Evolutionary conservation across 2,113 vertebrate genomes (phyloP), one percentile per base, ranked within the genome.

Genomic region (Neotoma lepida): DNA sequence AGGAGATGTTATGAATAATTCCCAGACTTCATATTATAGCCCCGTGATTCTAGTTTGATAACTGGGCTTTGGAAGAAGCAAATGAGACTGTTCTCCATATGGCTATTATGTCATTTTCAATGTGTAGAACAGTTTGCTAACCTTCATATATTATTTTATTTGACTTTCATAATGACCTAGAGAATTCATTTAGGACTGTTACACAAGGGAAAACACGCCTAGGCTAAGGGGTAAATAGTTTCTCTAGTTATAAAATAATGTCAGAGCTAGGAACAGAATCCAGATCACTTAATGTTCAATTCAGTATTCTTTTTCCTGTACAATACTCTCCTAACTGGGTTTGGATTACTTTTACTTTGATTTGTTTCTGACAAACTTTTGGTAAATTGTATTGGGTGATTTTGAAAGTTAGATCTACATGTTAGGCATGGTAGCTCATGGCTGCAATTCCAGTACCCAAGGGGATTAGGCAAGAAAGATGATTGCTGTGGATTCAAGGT

Each of bases 21-120:
- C 15, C 92, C 68, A 30, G 35, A 61, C 46, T 22, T 89, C 41
- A 41, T 24, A 44, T 64, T 93, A 66, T 4, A 94, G 39, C 51
- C 49, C 56, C 80, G 89, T 95, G 41, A 49, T 95, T 96, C 56
- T 12, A 87, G 41, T 87, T 90, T 90, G 56, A 6, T 56, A 56
- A 86, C 35, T 91, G 78, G 85, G 30, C 41, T 92, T 88, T 91
- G 78, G 49, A 95, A 89, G 30, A 95, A 92, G 82, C 18, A 93
- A 96, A 74, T 87, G 46, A 76, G 10, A 61, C 63, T 77, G 26
- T 41, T 71, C 15, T 90, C 70, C 91, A 46, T 81, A 63, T 81
- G 94, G 86, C 4, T 63, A 86, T 71, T 64, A 64, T 87, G 6
- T 88, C 54, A 88, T 51, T 92, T 92, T 82, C 20, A 88, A 54